Conservation (phyloP, 2,113 vertebrate species). For the Hipposideros armiger region DNA sequence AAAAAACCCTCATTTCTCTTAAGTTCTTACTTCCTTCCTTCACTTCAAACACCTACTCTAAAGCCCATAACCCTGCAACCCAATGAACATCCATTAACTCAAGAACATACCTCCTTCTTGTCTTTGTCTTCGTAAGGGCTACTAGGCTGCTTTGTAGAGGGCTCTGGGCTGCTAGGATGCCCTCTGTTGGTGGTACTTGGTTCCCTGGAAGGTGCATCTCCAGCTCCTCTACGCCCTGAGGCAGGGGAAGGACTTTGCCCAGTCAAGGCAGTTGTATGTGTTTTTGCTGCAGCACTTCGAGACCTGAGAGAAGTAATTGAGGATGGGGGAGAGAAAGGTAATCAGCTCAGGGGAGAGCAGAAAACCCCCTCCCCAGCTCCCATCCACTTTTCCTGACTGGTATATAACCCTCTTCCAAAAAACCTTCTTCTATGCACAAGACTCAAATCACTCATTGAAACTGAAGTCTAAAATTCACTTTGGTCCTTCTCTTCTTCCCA, state of each 20-base stretch:
- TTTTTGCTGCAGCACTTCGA: constrained; percentile 81
- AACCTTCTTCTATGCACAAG: background rate
- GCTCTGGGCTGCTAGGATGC: constrained; percentile 75
- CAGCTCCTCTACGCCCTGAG: constrained; percentile 73
- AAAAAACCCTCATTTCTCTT: background rate
- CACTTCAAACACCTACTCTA: background rate
- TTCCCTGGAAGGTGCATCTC: constrained; percentile 74
- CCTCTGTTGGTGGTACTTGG: constrained; percentile 51
- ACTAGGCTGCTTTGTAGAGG: constrained; percentile 60
- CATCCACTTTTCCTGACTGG: constrained; percentile 35
- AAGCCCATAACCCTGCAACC: background rate
- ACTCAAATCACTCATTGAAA: constrained; percentile 57
- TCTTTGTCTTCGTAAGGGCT: constrained; percentile 77
- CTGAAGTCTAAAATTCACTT: constrained; percentile 15
- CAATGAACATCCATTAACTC: background rate
- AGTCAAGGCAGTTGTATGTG: constrained; percentile 69
- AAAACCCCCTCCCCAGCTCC: constrained; percentile 76
- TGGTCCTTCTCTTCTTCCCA: constrained; percentile 67
- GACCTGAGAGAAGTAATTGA: constrained; percentile 74
- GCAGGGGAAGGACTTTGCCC: constrained; percentile 76
- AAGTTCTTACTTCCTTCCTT: background rate
- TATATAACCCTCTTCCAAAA: constrained; percentile 61
- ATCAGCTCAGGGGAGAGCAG: constrained; percentile 70
- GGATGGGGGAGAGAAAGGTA: constrained; percentile 43
- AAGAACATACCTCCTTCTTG: constrained; percentile 80